phyloP scores from a whole-genome alignment of 2,888 invertebrate genomes.

The Laothoe populi region DNA sequence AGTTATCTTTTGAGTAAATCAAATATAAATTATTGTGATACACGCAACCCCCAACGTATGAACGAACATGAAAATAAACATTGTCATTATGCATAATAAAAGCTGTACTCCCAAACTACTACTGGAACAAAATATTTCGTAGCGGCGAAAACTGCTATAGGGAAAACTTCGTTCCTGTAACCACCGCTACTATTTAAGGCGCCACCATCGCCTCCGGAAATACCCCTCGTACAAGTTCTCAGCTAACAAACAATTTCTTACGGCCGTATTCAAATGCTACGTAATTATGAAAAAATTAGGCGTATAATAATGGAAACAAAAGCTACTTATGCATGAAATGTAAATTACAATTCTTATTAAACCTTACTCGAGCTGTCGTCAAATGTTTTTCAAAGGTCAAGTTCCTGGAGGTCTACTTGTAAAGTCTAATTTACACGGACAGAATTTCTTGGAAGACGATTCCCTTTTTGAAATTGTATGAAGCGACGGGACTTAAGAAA shows the following conservation, averaged over 20 bases:
- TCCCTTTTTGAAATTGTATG: no score
- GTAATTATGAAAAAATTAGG: constrained; percentile 51
- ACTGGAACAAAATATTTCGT: constrained; percentile 49
- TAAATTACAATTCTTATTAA: constrained; percentile 45
- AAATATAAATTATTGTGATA: no score
- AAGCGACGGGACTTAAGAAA: no score
- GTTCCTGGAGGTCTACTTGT: not conserved
- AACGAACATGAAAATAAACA: constrained; percentile 10
- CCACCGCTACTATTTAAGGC: constrained; percentile 48
- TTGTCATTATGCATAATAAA: constrained; percentile 7
- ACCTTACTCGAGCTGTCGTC: not conserved
- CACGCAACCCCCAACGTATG: not conserved
- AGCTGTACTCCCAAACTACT: constrained; percentile 35
- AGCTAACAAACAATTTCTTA: constrained; percentile 45
- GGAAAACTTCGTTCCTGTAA: constrained; percentile 52
- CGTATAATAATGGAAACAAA: constrained; percentile 48
- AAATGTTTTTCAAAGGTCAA: not conserved
- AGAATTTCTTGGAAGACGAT: no score
- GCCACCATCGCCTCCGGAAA: constrained; percentile 42
- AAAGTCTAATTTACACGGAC: not conserved
- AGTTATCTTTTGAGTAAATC: no score
- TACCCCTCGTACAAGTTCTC: constrained; percentile 31
- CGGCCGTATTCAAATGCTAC: constrained; percentile 49
- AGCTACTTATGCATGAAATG: constrained; percentile 54
- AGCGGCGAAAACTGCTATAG: constrained; percentile 57